Evolutionary conservation across 2,113 vertebrate species (phyloP), one percentile per base, ranked within the genome.

Genomic region (Pituophis catenifer): DNA sequence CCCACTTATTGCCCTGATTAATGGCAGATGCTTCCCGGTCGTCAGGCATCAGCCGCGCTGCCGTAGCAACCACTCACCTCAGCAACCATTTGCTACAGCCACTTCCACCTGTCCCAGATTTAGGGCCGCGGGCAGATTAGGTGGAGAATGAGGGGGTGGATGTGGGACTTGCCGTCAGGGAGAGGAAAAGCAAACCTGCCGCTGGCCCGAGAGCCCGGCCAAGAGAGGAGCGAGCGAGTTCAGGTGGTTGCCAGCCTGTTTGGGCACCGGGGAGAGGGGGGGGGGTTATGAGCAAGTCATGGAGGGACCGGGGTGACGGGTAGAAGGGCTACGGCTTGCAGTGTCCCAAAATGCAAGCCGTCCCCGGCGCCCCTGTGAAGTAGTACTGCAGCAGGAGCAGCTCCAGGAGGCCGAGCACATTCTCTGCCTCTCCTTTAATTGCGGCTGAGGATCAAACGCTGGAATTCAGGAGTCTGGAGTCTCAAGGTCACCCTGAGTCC

Each of bases 401-500:
- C 92, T 94, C 62, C 59, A 38, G 88, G 90, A 92, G 90, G 90
- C 59, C 58, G 70, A 90, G 75, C 62, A 65, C 70, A 86, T 62
- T 50, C 90, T 55, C 48, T 24, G 85, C 54, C 86, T 50, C 38
- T 75, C 88, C 93, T 90, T 58, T 87, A 92, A 92, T 86, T 92
- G 91, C 50, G 81, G 24, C 92, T 50, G 93, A 91, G 93, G 88
- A 95, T 91, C 94, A 54, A 94, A 95, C 89, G 48, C 85, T 55
- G 62, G 10, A 12, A 44, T 94, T 48, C 33, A 89, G 38, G 90
- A 29, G 85, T 5, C 93, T 91, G 94, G 90, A 96, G 95, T 94
- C 92, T 97, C 97, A 97, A 97, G 97, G 97, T 97, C 95, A 97
- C 97, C 97, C 96, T 97, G 96, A 97, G 91, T 38, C 23, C 54